Conservation (phyloP, 37 sponge, comb jelly and placozoan genomes). For the Ianthella basta region DNA sequence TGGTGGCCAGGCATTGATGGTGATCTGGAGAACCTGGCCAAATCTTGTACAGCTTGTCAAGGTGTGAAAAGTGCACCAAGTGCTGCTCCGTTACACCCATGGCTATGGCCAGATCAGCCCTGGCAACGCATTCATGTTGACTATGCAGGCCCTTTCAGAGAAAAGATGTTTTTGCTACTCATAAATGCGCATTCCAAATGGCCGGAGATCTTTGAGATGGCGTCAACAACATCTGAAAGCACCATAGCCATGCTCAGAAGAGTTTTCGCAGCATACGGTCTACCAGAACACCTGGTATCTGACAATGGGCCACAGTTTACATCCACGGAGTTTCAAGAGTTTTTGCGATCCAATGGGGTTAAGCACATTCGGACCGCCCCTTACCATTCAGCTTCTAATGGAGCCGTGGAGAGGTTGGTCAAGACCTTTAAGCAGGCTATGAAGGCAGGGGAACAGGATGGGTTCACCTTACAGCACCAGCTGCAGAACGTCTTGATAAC, state of each 20-base stretch:
- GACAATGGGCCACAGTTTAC: constrained; percentile 64
- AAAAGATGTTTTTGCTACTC: constrained; percentile 15
- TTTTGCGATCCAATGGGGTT: constrained; percentile 30
- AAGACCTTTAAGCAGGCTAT: constrained; percentile 36
- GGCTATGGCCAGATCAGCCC: not conserved
- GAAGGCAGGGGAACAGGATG: constrained; percentile 7
- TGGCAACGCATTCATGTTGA: not conserved
- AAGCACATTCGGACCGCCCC: constrained; percentile 27
- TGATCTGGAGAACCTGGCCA: not conserved
- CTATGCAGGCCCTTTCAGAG: constrained; percentile 26
- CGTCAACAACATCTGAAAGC: constrained; percentile 24
- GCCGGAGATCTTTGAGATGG: constrained; percentile 52
- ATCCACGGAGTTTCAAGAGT: constrained; percentile 33
- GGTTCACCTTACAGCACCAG: not conserved
- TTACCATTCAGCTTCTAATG: constrained; percentile 53
- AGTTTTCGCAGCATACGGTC: constrained; percentile 52
- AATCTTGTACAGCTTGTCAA: constrained; percentile 13
- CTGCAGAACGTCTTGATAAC: not conserved
- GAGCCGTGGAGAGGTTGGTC: constrained; percentile 44
- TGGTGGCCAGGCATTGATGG: constrained; percentile 52
- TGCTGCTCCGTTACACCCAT: not conserved
- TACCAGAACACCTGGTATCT: constrained; percentile 24
- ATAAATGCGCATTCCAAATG: constrained; percentile 56
- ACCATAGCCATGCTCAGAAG: constrained; percentile 36
- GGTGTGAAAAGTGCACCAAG: not conserved